Percentiles rank a stretch among this genome's conserved stretches.
phyloP scores from a whole-genome alignment of 2,797 vertebrate genomes.

The Rhinichthys osculus region DNA sequence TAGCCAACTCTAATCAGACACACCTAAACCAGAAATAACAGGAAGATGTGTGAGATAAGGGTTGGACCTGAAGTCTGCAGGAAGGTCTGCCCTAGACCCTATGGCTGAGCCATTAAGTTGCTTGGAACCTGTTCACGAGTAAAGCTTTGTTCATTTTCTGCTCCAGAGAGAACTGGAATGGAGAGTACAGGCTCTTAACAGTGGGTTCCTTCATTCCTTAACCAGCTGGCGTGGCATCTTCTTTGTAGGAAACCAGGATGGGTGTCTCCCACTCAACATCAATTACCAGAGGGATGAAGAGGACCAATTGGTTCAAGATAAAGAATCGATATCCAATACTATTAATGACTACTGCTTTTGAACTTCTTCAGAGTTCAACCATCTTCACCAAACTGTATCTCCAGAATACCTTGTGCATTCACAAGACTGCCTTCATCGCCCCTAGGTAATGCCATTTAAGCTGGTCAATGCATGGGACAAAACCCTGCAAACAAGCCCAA shows the following conservation, averaged over 20 bases:
- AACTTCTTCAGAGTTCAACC: background rate
- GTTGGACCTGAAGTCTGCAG: background rate
- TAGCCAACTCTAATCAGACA: background rate
- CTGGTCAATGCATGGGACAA: background rate
- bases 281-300: background rate
- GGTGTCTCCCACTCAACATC: background rate
- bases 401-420: background rate
- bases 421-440: background rate
- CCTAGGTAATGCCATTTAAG: background rate
- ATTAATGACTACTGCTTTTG: background rate
- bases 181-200: background rate
- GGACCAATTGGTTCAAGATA: background rate
- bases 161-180: background rate
- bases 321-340: background rate
- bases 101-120: background rate
- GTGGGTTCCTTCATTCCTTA: background rate
- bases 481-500: background rate
- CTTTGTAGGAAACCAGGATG: background rate
- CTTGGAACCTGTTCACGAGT: background rate
- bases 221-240: background rate
- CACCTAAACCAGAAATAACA: background rate
- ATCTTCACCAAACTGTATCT: background rate
- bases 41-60: background rate
- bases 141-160: background rate
- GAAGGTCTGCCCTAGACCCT: background rate